Evolutionary conservation across 2,888 invertebrate species (phyloP).

Genomic region (Sepiola atlantica): DNA sequence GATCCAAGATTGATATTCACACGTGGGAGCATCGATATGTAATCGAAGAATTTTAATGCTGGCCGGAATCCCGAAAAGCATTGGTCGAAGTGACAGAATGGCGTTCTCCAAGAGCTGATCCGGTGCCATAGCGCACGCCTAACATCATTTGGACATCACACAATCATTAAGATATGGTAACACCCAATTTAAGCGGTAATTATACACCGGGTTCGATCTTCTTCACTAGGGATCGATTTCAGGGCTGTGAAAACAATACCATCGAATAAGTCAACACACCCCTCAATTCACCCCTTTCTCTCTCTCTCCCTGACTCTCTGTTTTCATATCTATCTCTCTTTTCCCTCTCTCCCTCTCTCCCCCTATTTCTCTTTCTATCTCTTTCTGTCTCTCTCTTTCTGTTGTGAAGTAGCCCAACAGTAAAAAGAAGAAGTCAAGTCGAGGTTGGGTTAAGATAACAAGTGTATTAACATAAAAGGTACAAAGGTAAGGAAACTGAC

Average conservation of each 20-base stretch:
- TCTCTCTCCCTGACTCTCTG: background rate
- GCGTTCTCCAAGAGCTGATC: background rate
- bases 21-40: background rate
- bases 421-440: too few relatives aligned
- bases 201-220: background rate
- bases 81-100: background rate
- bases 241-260: background rate
- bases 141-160: background rate
- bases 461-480: too few relatives aligned
- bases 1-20: background rate
- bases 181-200: background rate
- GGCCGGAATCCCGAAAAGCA: background rate
- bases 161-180: background rate
- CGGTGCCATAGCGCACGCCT: background rate
- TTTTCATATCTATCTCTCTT: background rate
- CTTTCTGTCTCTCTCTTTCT: too few relatives aligned
- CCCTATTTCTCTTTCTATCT: background rate
- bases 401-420: too few relatives aligned
- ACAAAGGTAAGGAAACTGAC: too few relatives aligned
- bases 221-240: background rate
- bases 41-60: background rate
- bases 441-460: too few relatives aligned
- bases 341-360: background rate
- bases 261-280: too few relatives aligned
- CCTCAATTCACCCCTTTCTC: background rate